phyloP scores from a whole-genome alignment of 1,140 invertebrate genomes.

The Onthophagus taurus region DNA sequence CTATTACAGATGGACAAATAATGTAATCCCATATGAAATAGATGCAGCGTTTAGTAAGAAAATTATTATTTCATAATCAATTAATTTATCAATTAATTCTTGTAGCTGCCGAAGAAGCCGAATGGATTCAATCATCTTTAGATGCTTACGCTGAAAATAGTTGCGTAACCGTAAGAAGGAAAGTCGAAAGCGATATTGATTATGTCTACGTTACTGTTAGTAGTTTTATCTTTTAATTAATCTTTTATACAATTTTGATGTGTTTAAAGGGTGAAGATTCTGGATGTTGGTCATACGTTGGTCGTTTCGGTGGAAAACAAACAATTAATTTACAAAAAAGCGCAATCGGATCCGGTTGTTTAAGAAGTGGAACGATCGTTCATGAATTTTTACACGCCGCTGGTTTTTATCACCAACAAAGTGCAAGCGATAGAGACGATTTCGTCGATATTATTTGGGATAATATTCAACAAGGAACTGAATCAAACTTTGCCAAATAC shows the following conservation, averaged over 20 bases:
- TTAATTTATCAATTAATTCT: neutral
- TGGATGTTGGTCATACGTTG: neutral
- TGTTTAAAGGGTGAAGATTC: neutral
- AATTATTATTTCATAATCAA: neutral
- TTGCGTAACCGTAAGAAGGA: slow-evolving; percentile 4
- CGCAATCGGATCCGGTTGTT: neutral
- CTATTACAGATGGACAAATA: slow-evolving; percentile 29
- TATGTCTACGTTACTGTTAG: slow-evolving; percentile 8
- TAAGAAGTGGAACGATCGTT: neutral
- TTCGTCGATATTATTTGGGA: neutral
- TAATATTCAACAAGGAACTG: neutral
- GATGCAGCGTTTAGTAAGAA: slow-evolving; percentile 15
- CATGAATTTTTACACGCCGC: neutral
- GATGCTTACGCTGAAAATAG: slow-evolving; percentile 4
- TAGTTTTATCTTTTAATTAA: neutral
- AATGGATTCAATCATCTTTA: slow-evolving; percentile 4
- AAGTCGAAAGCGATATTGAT: slow-evolving; percentile 3
- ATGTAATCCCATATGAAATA: slow-evolving; percentile 35
- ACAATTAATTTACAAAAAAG: neutral
- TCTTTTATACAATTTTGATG: neutral
- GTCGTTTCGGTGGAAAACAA: neutral
- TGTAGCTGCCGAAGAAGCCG: slow-evolving; percentile 5
- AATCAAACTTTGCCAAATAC: slow-evolving; percentile 6
- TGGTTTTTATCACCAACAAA: neutral
- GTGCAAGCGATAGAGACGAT: neutral